phyloP scores from a whole-genome alignment of 2,888 invertebrate species.

The Silvanus unidentatus region DNA sequence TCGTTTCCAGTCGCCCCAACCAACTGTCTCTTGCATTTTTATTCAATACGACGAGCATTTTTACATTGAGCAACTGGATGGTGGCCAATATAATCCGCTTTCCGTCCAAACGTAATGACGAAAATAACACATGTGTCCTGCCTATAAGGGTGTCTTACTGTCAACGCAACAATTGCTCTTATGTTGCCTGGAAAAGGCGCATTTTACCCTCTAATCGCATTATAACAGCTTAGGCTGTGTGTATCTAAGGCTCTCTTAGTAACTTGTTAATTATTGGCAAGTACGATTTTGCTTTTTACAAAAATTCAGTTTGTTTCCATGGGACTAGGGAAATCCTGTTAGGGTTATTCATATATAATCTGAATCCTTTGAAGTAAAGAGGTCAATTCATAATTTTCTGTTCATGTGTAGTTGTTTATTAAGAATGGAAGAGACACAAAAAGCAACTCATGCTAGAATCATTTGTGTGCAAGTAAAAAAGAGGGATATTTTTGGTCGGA shows the following conservation, averaged over 20 bases:
- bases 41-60: not conserved
- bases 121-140: conserved; percentile 48
- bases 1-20: conserved; percentile 34
- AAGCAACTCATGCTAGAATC: too few relatives aligned
- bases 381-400: too few relatives aligned
- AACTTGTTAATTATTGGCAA: conserved; percentile 30
- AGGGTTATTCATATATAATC: too few relatives aligned
- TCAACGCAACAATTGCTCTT: conserved; percentile 44
- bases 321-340: too few relatives aligned
- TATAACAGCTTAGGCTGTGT: conserved; percentile 29
- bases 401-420: too few relatives aligned
- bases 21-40: not conserved
- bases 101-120: conserved; percentile 45
- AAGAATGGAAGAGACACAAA: too few relatives aligned
- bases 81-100: conserved; percentile 46
- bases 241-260: conserved; percentile 17
- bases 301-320: not conserved
- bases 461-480: too few relatives aligned
- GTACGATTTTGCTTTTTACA: too few relatives aligned
- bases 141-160: conserved; percentile 47
- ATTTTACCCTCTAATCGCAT: conserved; percentile 42
- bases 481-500: too few relatives aligned
- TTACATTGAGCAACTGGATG: conserved; percentile 15
- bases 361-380: too few relatives aligned
- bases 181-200: conserved; percentile 40